These are phyloP conservation scores for Rotaria sp. DNA, from an alignment of 2,888 invertebrate species.

Conservation along the genomic window DNA sequence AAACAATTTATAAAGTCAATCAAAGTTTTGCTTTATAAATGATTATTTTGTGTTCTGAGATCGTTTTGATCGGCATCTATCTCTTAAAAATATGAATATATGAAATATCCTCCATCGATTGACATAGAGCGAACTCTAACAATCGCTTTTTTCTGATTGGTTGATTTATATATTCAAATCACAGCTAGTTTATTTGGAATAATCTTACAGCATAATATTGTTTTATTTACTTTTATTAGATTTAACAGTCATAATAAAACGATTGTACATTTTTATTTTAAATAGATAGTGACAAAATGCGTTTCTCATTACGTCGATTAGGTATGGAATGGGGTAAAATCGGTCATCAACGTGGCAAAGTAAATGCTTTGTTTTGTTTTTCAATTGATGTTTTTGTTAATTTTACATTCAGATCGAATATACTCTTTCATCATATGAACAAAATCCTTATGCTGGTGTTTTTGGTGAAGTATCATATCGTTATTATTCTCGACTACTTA, in stretches of 20 bases:
- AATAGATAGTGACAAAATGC: neutral
- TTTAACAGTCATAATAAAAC: neutral
- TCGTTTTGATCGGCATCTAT: too few species aligned
- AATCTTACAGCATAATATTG: neutral
- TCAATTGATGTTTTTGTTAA: neutral
- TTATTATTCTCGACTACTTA: conserved; percentile 6
- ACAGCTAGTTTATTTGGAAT: neutral
- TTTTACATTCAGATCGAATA: neutral
- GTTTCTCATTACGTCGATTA: conserved; percentile 10
- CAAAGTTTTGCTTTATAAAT: too few species aligned
- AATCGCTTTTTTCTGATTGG: neutral
- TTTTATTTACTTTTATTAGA: neutral
- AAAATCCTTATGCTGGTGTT: conserved; percentile 13
- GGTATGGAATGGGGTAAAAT: conserved; percentile 19
- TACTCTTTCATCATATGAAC: neutral
- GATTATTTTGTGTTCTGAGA: too few species aligned
- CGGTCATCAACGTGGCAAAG: conserved; percentile 23
- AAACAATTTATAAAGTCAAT: too few species aligned
- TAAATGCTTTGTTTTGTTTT: neutral
- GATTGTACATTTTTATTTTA: neutral
- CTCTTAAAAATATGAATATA: too few species aligned
- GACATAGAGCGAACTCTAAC: neutral
- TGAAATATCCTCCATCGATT: too few species aligned
- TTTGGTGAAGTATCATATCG: conserved; percentile 27
- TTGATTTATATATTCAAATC: neutral